A percentile compares a stretch with the other conserved stretches of the same genome.
Evolutionary conservation across 2,888 invertebrate genomes (phyloP).

Genomic region (Mimas tiliae): DNA sequence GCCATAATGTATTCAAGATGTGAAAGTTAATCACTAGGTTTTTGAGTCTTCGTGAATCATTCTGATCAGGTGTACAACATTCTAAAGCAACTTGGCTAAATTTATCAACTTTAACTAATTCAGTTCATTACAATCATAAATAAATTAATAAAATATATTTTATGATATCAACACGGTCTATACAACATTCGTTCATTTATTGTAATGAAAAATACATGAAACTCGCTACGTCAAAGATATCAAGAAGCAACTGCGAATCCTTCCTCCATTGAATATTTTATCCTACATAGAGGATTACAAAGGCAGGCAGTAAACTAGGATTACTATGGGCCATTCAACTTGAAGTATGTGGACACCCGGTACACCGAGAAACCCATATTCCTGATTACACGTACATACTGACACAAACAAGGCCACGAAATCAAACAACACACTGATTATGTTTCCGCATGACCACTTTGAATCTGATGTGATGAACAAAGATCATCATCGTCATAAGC

Average conservation of each 20-base stretch:
- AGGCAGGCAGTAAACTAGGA: not conserved
- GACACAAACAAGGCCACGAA: not conserved
- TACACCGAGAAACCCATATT: not conserved
- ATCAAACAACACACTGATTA: not conserved
- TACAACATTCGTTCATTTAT: not conserved
- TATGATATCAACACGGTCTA: not conserved
- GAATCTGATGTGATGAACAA: not conserved
- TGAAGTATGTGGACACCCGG: not conserved
- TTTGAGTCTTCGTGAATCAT: too few species aligned
- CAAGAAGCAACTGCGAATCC: not conserved
- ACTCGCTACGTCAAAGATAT: not conserved
- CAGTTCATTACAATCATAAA: too few species aligned
- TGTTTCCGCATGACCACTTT: not conserved
- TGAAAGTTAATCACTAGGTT: not conserved
- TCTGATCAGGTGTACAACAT: too few species aligned
- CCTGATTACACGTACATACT: not conserved
- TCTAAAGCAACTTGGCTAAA: too few species aligned
- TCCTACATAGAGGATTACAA: not conserved
- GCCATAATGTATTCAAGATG: not conserved
- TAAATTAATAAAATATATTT: too few species aligned
- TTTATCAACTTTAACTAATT: too few species aligned
- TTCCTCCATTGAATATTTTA: not conserved
- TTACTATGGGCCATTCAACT: not conserved
- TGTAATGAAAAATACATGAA: not conserved
- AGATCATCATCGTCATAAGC: too few species aligned